Conservation (phyloP, 2,113 vertebrate species). For the Tetrao urogallus region DNA sequence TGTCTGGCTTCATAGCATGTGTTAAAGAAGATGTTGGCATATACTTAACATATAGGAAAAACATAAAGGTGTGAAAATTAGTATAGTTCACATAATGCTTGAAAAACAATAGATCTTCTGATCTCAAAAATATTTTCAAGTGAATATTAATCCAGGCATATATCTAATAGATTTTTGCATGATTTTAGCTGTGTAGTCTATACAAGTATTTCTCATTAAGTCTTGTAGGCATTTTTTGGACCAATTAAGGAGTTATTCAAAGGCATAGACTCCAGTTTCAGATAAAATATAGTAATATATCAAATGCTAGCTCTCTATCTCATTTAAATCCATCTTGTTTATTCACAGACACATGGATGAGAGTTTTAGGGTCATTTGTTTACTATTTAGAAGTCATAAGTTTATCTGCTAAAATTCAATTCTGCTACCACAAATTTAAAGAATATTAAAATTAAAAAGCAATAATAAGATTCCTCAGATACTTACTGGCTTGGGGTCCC, state of each 20-base stretch:
- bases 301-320: not conserved
- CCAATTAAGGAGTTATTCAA: not conserved
- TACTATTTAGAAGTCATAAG: not conserved
- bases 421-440: not conserved
- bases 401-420: not conserved
- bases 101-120: not conserved
- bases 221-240: not conserved
- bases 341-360: not conserved
- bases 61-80: not conserved
- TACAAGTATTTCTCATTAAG: not conserved
- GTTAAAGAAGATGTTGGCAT: not conserved
- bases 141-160: not conserved
- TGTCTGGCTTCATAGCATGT: not conserved
- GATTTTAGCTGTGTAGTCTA: not conserved
- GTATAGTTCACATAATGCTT: not conserved
- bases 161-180: not conserved
- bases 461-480: not conserved
- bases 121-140: slow-evolving; percentile 2
- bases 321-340: not conserved
- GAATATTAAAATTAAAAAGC: not conserved
- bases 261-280: not conserved
- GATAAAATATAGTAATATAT: not conserved
- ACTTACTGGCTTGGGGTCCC: not conserved
- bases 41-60: not conserved
- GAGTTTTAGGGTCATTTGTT: not conserved